Evolutionary conservation across 2,113 vertebrate genomes (phyloP), one percentile per base, ranked within the genome.

Genomic region (Calonectris borealis): DNA sequence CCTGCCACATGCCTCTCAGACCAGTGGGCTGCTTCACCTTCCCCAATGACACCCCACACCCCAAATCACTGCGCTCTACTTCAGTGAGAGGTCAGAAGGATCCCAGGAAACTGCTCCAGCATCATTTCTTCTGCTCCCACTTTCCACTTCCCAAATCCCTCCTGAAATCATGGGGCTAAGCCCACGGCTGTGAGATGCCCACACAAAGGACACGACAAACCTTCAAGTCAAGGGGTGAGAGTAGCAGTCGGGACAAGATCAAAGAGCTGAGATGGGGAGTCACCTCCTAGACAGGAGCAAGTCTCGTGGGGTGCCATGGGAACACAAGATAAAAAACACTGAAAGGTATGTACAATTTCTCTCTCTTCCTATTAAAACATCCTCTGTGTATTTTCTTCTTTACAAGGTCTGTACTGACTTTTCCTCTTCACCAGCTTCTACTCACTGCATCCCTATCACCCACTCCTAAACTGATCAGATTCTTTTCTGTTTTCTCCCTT

Each of bases 41-140:
- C 29, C 25, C 12, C 40, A 71, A 0, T 22, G 16, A 31, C 42
- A 90, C 0, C 5, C 3, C 8, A 19, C 32, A 65, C 22, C 11
- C 7, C 15, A 83, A 88, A 81, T 79, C 65, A 82, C 40, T 9
- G 15, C 7, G 68, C 27, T 82, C 18, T 69, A 14, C 49, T 89
- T 86, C 44, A 82, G 25, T n/a, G 31, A 77, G 13, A 79, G 19
- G 9, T 66, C 58, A 90, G 38, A 78, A 80, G n/a, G 58, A 69
- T 52, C 27, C 12, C 31, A 62, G 38, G 7, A 93, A 77, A 62
- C 14, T n/a, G 29, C 13, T 92, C 16, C 40, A 66, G 26, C 22
- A n/a, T 68, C 2, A 36, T 79, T 61, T 51, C 76, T 52, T 86
- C 68, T 80, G 29, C 20, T 91, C 5, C 27, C 49, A 69, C 36